Conservation (phyloP, 2,797 vertebrate genomes). For the Catamblyrhynchus diadema region DNA sequence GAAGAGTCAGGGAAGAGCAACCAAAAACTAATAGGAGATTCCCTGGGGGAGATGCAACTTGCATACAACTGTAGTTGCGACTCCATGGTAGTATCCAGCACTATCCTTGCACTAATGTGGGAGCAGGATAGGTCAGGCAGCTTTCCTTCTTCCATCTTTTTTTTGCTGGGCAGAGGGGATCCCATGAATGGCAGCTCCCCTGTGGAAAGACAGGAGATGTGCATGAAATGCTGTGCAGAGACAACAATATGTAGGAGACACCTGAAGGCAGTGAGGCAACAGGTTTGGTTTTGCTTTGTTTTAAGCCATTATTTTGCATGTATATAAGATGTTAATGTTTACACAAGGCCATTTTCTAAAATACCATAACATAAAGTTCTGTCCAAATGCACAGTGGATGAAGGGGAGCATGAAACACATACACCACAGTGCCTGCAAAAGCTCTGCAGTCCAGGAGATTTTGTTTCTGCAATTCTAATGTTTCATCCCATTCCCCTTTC, state of each 20-base stretch:
- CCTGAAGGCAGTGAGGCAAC: not conserved
- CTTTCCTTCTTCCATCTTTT: not conserved
- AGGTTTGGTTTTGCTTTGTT: not conserved
- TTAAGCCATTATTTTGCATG: not conserved
- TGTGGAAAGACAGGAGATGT: not conserved
- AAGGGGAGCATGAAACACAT: not conserved
- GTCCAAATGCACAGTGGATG: not conserved
- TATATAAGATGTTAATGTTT: not conserved
- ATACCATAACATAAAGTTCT: not conserved
- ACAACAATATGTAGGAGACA: not conserved
- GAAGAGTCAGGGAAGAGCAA: not conserved
- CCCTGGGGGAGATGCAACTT: not conserved
- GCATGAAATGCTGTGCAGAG: not conserved
- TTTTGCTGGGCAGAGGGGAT: not conserved
- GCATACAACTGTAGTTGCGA: not conserved
- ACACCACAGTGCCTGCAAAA: not conserved
- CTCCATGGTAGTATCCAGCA: not conserved
- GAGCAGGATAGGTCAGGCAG: not conserved
- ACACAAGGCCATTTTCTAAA: not conserved
- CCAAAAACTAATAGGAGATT: not conserved
- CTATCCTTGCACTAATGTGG: not conserved
- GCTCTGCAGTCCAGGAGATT: not conserved
- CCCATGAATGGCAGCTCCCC: not conserved
- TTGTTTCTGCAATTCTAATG: not conserved
- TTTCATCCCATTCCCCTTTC: conserved; percentile 44